These are phyloP conservation scores for Lateolabrax maculatus DNA, from an alignment of 2,797 vertebrate species.

Conservation along the genomic window DNA sequence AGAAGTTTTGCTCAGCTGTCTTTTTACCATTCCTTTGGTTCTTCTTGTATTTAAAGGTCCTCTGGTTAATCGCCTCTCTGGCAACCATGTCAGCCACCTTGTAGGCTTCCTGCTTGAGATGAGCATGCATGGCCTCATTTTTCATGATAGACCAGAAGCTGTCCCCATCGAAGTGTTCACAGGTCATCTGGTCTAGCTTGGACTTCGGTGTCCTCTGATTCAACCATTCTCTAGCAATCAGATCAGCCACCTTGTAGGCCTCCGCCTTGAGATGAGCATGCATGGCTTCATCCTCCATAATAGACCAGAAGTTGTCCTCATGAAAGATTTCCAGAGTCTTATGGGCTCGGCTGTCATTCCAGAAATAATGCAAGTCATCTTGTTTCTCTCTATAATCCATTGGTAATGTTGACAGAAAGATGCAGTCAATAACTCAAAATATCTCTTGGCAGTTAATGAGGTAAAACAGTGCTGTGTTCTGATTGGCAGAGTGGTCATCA, in stretches of 20 bases:
- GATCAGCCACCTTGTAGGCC: not conserved
- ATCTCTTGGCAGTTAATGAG: not conserved
- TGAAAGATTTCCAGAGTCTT: not conserved
- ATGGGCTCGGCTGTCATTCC: not conserved
- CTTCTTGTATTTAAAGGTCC: not conserved
- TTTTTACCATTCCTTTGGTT: not conserved
- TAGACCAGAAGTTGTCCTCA: not conserved
- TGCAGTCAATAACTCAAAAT: not conserved
- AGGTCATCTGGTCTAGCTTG: not conserved
- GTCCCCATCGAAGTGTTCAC: not conserved
- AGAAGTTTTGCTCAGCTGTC: not conserved
- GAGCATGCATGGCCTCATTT: slow-evolving; percentile 1
- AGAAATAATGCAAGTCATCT: not conserved
- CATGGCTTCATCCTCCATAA: not conserved
- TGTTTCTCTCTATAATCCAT: slow-evolving; percentile 6
- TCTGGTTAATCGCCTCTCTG: not conserved
- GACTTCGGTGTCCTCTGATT: not conserved
- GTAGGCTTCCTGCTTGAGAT: slow-evolving; percentile 7
- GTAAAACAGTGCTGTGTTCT: not conserved
- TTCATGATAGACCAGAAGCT: slow-evolving; percentile 14
- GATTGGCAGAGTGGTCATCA: not conserved
- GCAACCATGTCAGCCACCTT: slow-evolving; percentile 12
- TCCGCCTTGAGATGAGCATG: not conserved
- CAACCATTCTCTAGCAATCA: not conserved
- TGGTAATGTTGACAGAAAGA: not conserved